Percentiles rank a stretch among this genome's conserved stretches.
Conservation (phyloP, 92 coral and sea anemone species). For the Epizoanthus rinbou region DNA sequence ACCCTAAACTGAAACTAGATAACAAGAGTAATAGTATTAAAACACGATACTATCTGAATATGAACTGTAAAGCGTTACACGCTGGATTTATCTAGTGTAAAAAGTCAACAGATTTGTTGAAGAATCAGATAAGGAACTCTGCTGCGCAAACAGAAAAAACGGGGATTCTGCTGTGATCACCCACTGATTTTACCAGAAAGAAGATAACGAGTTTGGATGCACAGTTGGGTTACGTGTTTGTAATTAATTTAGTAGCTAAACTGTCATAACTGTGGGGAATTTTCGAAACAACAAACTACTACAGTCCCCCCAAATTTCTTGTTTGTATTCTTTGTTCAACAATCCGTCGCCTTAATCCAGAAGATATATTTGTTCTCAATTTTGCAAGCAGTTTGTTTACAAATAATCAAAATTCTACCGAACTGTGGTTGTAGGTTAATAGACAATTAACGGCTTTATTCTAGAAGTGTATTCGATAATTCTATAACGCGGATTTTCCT, state of each 20-base stretch:
- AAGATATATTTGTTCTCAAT: background rate
- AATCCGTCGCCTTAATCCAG: background rate
- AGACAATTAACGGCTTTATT: background rate
- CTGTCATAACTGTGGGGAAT: background rate
- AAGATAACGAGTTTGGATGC: no score
- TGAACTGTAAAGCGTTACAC: background rate
- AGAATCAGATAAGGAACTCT: background rate
- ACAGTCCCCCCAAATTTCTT: background rate
- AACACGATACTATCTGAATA: background rate
- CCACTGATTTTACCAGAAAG: background rate
- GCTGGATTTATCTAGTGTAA: background rate
- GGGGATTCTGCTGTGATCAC: background rate
- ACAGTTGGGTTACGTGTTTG: background rate
- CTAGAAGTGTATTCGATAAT: no score
- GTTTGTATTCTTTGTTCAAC: background rate
- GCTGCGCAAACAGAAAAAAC: conserved; percentile 3
- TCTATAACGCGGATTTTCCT: background rate
- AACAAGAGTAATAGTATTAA: background rate
- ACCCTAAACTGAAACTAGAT: background rate
- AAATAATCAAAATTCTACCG: background rate
- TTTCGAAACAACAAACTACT: background rate
- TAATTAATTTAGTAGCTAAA: background rate
- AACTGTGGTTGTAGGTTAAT: background rate
- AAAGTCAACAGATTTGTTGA: background rate
- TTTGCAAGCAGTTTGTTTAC: background rate